A percentile compares a stretch with the other conserved stretches of the same genome.
These are phyloP conservation scores for Monochamus saltuarius DNA, from an alignment of 1,140 invertebrate genomes.

Conservation along the genomic window DNA sequence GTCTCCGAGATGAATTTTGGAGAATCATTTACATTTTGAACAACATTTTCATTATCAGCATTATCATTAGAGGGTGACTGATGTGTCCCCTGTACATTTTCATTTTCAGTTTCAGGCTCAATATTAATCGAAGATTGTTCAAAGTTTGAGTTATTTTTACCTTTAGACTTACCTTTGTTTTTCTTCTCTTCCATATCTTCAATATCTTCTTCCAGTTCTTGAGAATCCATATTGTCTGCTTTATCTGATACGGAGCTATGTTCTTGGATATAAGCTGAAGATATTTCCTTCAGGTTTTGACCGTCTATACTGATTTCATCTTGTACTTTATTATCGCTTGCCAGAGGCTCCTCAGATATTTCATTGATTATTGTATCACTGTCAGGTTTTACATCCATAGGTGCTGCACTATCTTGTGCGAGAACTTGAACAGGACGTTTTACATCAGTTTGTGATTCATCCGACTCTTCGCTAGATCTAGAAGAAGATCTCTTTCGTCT, in stretches of 20 bases:
- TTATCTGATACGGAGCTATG: neutral
- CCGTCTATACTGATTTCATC: too few relatives aligned
- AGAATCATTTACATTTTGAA: constrained; percentile 24
- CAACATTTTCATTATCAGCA: constrained; percentile 7
- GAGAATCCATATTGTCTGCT: neutral
- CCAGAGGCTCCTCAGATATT: neutral
- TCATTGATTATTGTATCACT: neutral
- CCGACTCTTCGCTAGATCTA: neutral
- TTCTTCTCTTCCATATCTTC: constrained; percentile 37
- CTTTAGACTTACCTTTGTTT: constrained; percentile 51
- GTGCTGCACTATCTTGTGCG: neutral
- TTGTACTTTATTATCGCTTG: neutral
- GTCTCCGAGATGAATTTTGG: constrained; percentile 30
- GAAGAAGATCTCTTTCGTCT: neutral
- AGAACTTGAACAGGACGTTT: neutral
- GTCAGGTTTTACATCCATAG: neutral
- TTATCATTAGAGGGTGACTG: constrained; percentile 44
- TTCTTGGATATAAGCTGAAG: neutral
- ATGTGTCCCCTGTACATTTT: constrained; percentile 48
- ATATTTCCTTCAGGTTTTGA: neutral
- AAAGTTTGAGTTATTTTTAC: constrained; percentile 47
- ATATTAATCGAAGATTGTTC: constrained; percentile 33
- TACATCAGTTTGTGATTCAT: neutral
- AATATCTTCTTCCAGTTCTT: neutral
- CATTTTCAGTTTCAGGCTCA: constrained; percentile 43